Conservation (phyloP, 2,797 vertebrate species). For the Ctenopoma multispine region DNA sequence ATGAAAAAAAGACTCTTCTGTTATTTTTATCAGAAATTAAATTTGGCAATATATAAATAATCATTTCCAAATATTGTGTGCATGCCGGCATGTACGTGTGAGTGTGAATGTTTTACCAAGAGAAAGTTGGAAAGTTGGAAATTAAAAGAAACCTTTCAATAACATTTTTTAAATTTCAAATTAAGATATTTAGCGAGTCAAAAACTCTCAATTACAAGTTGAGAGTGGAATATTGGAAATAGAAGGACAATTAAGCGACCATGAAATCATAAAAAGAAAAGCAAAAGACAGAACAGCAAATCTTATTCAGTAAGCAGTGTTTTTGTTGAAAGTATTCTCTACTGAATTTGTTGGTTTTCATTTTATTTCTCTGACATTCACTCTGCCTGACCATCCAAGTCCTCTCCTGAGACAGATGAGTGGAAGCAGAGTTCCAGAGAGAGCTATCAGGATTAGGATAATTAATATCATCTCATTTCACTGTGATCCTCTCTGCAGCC, state of each 20-base stretch:
- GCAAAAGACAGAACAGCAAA: conserved; percentile 52
- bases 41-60: conserved; percentile 67
- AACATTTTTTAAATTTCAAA: conserved; percentile 15
- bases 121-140: conserved; percentile 11
- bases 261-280: conserved; percentile 62
- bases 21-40: conserved; percentile 69
- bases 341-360: conserved; percentile 76
- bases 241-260: conserved; percentile 56
- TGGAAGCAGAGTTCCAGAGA: conserved; percentile 78
- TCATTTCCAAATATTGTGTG: conserved; percentile 40
- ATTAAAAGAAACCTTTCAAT: conserved; percentile 21
- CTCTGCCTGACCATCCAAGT: conserved; percentile 78
- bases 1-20: conserved; percentile 65
- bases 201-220: conserved; percentile 39
- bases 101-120: conserved; percentile 13
- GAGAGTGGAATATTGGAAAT: conserved; percentile 45
- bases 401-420: conserved; percentile 81
- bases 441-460: conserved; percentile 86
- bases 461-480: conserved; percentile 86
- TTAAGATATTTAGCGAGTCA: conserved; percentile 29
- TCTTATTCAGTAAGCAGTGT: conserved; percentile 56
- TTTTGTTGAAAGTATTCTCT: conserved; percentile 76
- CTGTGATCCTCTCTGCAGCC: conserved; percentile 78
- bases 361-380: conserved; percentile 80
- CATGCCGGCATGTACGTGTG: conserved; percentile 3